Conservation (phyloP, 2,888 invertebrate genomes). For the Diaphora mendica region DNA sequence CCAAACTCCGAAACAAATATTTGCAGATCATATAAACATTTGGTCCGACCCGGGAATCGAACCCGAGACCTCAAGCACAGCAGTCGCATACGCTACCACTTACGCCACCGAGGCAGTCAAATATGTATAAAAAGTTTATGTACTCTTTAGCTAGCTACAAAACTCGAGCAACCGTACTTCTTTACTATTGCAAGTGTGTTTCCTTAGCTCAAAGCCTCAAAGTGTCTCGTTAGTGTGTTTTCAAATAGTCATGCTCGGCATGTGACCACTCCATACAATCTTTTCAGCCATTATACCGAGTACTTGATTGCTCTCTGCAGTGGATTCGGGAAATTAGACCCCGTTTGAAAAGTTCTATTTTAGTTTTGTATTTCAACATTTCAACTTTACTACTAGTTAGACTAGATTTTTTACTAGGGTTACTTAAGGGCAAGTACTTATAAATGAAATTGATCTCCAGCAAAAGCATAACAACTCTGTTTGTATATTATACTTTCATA, state of each 20-base stretch:
- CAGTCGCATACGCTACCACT: too few relatives aligned
- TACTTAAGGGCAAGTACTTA: neutral
- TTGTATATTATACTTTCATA: too few relatives aligned
- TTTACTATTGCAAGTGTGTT: conserved; percentile 39
- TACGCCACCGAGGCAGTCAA: too few relatives aligned
- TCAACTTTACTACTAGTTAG: neutral
- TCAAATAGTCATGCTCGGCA: conserved; percentile 65
- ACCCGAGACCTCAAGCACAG: too few relatives aligned
- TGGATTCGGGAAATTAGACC: conserved; percentile 56
- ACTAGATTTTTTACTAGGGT: neutral
- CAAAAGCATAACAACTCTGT: too few relatives aligned
- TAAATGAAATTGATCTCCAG: neutral
- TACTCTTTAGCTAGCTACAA: conserved; percentile 1
- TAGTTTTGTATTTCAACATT: conserved; percentile 23
- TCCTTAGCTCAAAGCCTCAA: conserved; percentile 54
- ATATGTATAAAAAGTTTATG: neutral
- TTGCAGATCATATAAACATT: too few relatives aligned
- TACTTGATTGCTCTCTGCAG: conserved; percentile 67
- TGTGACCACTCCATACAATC: conserved; percentile 51
- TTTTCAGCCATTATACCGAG: conserved; percentile 66
- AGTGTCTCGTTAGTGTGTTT: conserved; percentile 78
- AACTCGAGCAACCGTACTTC: conserved; percentile 23
- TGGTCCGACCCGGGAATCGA: too few relatives aligned
- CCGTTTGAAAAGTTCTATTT: conserved; percentile 24
- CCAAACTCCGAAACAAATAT: too few relatives aligned